These are phyloP conservation scores for Drosophila eohydei DNA, from an alignment of 2,888 invertebrate genomes.

Conservation along the genomic window DNA sequence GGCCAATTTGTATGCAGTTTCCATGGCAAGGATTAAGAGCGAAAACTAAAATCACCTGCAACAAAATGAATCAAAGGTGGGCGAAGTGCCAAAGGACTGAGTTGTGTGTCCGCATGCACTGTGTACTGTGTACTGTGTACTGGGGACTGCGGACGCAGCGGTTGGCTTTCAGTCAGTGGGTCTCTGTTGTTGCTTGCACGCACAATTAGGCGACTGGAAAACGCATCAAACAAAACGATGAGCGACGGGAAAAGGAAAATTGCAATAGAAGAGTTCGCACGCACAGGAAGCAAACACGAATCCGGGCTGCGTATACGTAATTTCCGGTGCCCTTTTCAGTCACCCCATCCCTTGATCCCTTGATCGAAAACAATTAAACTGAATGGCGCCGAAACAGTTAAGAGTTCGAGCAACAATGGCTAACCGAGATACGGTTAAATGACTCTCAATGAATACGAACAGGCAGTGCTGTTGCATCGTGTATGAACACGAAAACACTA, in stretches of 20 bases:
- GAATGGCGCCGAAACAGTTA: not conserved
- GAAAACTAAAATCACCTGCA: constrained; percentile 3
- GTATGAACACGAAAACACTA: not conserved
- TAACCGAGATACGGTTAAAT: not conserved
- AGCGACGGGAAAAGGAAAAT: constrained; percentile 11
- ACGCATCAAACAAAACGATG: constrained; percentile 38
- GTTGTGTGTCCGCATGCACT: constrained; percentile 2
- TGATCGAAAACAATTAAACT: no score
- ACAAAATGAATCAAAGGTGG: constrained; percentile 12
- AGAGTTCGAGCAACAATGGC: not conserved
- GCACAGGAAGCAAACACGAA: constrained; percentile 18
- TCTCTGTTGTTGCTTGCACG: constrained; percentile 52
- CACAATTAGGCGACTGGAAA: constrained; percentile 66
- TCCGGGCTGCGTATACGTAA: constrained; percentile 28
- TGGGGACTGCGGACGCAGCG: not conserved
- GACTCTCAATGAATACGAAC: not conserved
- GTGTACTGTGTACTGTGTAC: not conserved
- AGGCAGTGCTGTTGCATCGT: not conserved
- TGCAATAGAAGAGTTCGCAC: constrained; percentile 18
- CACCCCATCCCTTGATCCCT: no score
- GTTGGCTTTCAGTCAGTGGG: constrained; percentile 11
- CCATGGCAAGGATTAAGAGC: constrained; percentile 7
- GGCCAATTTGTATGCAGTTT: constrained; percentile 27
- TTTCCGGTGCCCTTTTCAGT: constrained; percentile 10
- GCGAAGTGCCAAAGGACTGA: constrained; percentile 10